A percentile compares a stretch with the other conserved stretches of the same genome.
Evolutionary conservation across 2,797 vertebrate genomes (phyloP).

Genomic region (Protonibea diacanthus): DNA sequence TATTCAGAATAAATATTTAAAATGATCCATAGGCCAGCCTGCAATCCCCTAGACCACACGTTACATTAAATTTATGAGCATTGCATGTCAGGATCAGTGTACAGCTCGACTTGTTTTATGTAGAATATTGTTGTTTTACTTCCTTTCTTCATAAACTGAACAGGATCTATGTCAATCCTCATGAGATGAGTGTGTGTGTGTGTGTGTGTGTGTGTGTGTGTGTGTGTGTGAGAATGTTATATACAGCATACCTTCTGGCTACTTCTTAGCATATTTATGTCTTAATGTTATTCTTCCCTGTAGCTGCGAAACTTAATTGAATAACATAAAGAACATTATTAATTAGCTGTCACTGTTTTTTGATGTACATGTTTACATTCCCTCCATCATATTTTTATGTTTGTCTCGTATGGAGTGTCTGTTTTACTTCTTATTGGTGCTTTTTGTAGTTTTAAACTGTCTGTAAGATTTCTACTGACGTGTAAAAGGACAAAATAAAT

Average conservation of each 20-base stretch:
- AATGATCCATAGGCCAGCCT: slow-evolving; percentile 39
- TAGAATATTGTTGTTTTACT: slow-evolving; percentile 48
- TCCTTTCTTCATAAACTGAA: slow-evolving; percentile 31
- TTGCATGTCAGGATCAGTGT: slow-evolving; percentile 34
- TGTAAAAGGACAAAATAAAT: slow-evolving; percentile 78
- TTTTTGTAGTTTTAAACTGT: slow-evolving; percentile 34
- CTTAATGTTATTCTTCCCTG: slow-evolving; percentile 49
- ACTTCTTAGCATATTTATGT: slow-evolving; percentile 71
- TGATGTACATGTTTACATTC: slow-evolving; percentile 60
- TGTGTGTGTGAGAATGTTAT: slow-evolving; percentile 11
- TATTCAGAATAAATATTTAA: slow-evolving; percentile 51
- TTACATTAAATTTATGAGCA: slow-evolving; percentile 36
- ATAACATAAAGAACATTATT: slow-evolving; percentile 47
- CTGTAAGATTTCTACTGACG: slow-evolving; percentile 41
- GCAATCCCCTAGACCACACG: neutral
- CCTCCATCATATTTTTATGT: slow-evolving; percentile 42
- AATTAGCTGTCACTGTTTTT: slow-evolving; percentile 58
- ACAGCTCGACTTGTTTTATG: slow-evolving; percentile 41
- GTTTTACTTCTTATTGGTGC: slow-evolving; percentile 30
- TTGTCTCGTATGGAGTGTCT: slow-evolving; percentile 37
- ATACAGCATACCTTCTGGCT: slow-evolving; percentile 58
- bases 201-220: neutral
- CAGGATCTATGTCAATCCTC: slow-evolving; percentile 37
- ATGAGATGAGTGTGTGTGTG: slow-evolving; percentile 32
- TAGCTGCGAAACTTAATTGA: slow-evolving; percentile 48